phyloP scores from a whole-genome alignment of 2,113 vertebrate species.

The Pterocles orientalis region DNA sequence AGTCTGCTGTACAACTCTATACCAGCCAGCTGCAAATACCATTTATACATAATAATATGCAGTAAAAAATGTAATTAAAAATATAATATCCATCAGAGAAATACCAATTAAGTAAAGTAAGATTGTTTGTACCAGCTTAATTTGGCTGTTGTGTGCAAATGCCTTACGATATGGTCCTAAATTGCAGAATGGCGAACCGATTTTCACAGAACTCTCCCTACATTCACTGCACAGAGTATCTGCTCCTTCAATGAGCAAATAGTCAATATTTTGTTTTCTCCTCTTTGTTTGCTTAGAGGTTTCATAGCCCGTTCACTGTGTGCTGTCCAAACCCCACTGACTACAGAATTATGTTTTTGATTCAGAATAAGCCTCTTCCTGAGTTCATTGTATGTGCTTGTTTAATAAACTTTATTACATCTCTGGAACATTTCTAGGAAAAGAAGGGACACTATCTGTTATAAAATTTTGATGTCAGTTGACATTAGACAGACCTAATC shows the following conservation, averaged over 20 bases:
- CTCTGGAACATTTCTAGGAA: background rate
- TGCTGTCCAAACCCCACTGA: background rate
- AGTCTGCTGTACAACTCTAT: background rate
- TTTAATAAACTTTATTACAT: background rate
- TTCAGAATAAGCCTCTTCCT: background rate
- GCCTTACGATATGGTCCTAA: background rate
- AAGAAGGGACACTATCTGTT: background rate
- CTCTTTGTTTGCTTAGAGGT: background rate
- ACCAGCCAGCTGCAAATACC: background rate
- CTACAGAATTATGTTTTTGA: background rate
- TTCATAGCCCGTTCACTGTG: background rate
- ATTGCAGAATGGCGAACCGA: background rate
- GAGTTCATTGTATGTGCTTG: accelerated
- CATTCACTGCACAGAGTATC: background rate
- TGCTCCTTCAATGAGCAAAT: background rate
- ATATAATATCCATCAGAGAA: background rate
- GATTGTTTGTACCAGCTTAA: background rate
- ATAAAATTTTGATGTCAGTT: background rate
- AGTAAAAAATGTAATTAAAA: background rate
- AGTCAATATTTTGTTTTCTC: conserved; percentile 19
- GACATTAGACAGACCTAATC: background rate
- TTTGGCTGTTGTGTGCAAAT: background rate
- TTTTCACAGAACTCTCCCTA: background rate
- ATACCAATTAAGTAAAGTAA: background rate
- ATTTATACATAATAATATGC: background rate